A percentile compares a stretch with the other conserved stretches of the same genome.
phyloP scores from a whole-genome alignment of 2,888 invertebrate genomes.

The Prosopocoilus inquinatus region DNA sequence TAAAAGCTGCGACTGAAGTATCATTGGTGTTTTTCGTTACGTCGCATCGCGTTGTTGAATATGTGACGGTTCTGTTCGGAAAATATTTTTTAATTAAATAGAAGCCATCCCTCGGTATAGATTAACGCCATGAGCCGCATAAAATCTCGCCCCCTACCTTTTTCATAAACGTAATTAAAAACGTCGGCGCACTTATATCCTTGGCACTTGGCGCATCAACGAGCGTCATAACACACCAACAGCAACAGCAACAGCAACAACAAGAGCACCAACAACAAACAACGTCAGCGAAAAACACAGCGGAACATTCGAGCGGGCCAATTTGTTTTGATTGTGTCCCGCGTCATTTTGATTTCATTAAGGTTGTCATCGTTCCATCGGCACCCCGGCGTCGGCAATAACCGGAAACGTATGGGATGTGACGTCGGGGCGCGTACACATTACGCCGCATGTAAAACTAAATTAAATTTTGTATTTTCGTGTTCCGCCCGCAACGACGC shows the following conservation, averaged over 20 bases:
- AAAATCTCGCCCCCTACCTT: too few species aligned
- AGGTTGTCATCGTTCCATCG: conserved; percentile 41
- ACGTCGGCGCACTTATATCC: too few species aligned
- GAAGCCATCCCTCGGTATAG: too few species aligned
- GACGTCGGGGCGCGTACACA: conserved; percentile 33
- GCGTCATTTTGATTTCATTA: conserved; percentile 49
- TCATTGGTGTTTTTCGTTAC: too few species aligned
- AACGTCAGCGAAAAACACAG: conserved; percentile 13
- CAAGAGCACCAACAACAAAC: conserved; percentile 1
- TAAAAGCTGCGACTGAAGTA: too few species aligned
- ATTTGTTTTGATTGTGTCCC: conserved; percentile 47
- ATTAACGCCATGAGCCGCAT: too few species aligned
- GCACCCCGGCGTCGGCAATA: neutral
- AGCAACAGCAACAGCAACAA: conserved; percentile 4
- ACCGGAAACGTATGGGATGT: neutral
- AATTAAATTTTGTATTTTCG: conserved; percentile 47
- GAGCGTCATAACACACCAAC: conserved; percentile 5
- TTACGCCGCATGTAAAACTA: conserved; percentile 44
- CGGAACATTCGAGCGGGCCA: conserved; percentile 38
- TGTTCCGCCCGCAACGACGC: conserved; percentile 22
- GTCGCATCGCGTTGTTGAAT: too few species aligned
- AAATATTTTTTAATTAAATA: too few species aligned
- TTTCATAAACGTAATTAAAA: too few species aligned
- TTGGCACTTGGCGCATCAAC: too few species aligned
- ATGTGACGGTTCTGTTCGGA: too few species aligned